These are phyloP conservation scores for Novumbra hubbsi DNA, from an alignment of 2,797 vertebrate genomes.

Conservation along the genomic window DNA sequence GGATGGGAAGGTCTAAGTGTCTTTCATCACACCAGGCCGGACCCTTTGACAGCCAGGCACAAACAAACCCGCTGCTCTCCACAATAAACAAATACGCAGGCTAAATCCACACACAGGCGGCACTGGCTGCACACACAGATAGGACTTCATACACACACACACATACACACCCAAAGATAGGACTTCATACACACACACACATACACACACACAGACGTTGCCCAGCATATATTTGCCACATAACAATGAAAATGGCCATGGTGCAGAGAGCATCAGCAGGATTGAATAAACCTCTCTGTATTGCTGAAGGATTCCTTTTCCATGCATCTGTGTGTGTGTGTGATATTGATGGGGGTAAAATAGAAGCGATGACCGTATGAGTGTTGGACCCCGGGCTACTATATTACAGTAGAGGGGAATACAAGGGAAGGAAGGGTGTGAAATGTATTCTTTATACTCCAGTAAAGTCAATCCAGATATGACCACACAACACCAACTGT, in stretches of 20 bases:
- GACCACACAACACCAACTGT: background rate
- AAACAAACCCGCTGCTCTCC: conserved; percentile 73
- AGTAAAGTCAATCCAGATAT: background rate
- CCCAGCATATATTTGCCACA: background rate
- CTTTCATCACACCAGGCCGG: conserved; percentile 75
- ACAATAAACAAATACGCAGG: conserved; percentile 63
- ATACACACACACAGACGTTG: background rate
- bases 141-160: background rate
- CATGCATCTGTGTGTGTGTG: background rate
- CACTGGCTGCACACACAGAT: conserved; percentile 29
- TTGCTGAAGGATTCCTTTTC: background rate
- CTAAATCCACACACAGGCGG: background rate
- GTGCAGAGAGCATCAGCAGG: background rate
- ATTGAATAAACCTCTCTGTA: background rate
- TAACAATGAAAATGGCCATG: background rate
- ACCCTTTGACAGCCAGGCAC: conserved; percentile 71
- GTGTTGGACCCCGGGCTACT: background rate
- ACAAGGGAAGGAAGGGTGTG: background rate
- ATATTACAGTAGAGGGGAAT: background rate
- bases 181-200: background rate
- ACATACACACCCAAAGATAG: conserved; percentile 6
- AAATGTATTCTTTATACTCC: background rate
- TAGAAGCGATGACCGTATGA: background rate
- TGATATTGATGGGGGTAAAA: background rate
- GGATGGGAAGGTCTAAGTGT: conserved; percentile 78